Conservation (phyloP, 2,888 invertebrate genomes). For the Fragum whitleyi region DNA sequence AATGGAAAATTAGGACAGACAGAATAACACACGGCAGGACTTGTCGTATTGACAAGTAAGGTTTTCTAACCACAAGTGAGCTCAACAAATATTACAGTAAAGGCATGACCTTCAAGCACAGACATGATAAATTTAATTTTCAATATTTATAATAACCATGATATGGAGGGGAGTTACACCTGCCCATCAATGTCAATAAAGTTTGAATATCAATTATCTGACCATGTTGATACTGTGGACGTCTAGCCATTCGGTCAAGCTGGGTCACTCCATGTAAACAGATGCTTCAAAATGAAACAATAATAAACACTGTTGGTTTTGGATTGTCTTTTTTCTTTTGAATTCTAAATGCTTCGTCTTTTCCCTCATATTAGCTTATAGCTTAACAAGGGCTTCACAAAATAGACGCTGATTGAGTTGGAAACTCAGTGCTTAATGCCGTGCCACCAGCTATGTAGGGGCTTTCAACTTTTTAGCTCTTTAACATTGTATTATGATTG, state of each 20-base stretch:
- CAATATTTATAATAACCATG: background rate
- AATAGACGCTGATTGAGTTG: no score
- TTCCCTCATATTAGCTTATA: background rate
- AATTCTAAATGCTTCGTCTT: background rate
- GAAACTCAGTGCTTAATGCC: no score
- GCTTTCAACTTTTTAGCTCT: no score
- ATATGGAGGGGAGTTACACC: background rate
- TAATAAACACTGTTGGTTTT: conserved; percentile 18
- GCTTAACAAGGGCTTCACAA: no score
- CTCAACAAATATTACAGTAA: no score
- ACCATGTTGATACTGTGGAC: background rate
- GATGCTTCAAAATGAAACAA: conserved; percentile 21
- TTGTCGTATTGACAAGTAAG: no score
- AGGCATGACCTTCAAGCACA: no score
- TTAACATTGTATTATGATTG: no score
- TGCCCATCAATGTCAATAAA: background rate
- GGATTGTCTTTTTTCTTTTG: background rate
- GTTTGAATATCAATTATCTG: background rate
- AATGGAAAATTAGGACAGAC: no score
- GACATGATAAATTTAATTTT: background rate
- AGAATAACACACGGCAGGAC: no score
- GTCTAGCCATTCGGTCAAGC: background rate
- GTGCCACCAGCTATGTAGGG: no score
- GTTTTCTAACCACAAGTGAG: no score
- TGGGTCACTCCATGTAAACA: conserved; percentile 20